Evolutionary conservation across 2,113 vertebrate species (phyloP), one percentile per base, ranked within the genome.

Genomic region (Lophotis ruficrista): DNA sequence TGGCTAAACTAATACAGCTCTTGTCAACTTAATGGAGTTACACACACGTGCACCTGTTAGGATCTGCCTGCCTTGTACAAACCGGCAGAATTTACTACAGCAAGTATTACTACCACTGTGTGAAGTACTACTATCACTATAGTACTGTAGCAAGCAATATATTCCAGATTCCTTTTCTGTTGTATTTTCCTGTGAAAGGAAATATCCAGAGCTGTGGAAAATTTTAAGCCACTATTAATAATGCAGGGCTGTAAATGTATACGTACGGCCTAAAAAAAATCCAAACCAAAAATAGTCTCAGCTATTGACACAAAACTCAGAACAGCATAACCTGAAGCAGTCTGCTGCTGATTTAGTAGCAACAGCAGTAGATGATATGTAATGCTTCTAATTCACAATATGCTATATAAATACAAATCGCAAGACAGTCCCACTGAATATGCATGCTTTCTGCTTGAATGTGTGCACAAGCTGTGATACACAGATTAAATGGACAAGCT

Each of bases 161-260:
- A 57, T 69, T 87, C 38, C 57, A 56, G 51, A 81, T 51, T 78
- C 35, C 8, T 83, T 53, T 79, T 60, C 81, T 71, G 47, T 19
- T 72, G 30, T 38, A 48, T n/a, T 43, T 94, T 53, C 60, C 33
- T 31, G 41, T 72, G 38, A 72, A 90, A 87, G 56, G 14, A 78
- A 94, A 65, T 64, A 82, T 33, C 12, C 61, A 84, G 70, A 79
- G 75, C 31, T 80, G 50, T 85, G 78, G 73, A 91, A 84, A 94
- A 65, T 33, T 87, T 57, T 72, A 79, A 85, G 27, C 1, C 24
- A 6, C 48, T 76, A 60, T 54, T 89, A 93, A 76, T 87, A 96
- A 95, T 54, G 45, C 37, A 83, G 53, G 41, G 80, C 35, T 91
- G 47, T n/a, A 87, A 79, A 41, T 57, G 54, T 51, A 41, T 72